Evolutionary conservation across 2,113 vertebrate species (phyloP).

Genomic region (Hypocryptadius cinnamomeus): DNA sequence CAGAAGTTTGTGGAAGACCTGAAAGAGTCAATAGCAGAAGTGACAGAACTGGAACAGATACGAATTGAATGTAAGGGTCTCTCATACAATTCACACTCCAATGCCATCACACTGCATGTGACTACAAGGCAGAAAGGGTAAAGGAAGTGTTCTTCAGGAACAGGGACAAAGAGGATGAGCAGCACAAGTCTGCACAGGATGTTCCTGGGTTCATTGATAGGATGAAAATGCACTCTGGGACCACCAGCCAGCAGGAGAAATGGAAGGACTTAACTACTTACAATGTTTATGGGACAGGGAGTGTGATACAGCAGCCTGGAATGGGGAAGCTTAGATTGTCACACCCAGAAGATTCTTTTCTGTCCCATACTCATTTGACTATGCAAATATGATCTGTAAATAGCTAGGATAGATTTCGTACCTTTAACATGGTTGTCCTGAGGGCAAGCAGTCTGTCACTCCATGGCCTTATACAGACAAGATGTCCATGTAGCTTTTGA

Average conservation of each 20-base stretch:
- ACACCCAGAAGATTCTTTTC: neutral
- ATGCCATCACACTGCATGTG: neutral
- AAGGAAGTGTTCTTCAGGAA: neutral
- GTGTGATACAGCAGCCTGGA: neutral
- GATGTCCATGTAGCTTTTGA: neutral
- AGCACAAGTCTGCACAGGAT: neutral
- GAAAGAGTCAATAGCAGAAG: conserved; percentile 94
- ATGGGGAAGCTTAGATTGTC: neutral
- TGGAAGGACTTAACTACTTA: neutral
- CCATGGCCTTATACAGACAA: neutral
- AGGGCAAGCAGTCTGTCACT: neutral
- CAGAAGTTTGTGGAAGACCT: conserved; percentile 97
- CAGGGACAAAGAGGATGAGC: neutral
- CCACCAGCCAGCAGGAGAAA: neutral
- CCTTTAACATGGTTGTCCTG: neutral
- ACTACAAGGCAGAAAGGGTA: neutral
- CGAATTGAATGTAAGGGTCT: conserved; percentile 92
- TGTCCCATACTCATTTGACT: neutral
- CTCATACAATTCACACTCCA: neutral
- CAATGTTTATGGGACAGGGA: neutral
- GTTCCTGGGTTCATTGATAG: neutral
- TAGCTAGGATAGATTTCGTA: neutral
- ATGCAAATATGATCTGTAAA: neutral
- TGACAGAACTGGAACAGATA: conserved; percentile 98
- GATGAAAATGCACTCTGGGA: neutral